A percentile compares a stretch with the other conserved stretches of the same genome.
Evolutionary conservation across 2,797 vertebrate genomes (phyloP).

Genomic region (Apodemus agrarius): DNA sequence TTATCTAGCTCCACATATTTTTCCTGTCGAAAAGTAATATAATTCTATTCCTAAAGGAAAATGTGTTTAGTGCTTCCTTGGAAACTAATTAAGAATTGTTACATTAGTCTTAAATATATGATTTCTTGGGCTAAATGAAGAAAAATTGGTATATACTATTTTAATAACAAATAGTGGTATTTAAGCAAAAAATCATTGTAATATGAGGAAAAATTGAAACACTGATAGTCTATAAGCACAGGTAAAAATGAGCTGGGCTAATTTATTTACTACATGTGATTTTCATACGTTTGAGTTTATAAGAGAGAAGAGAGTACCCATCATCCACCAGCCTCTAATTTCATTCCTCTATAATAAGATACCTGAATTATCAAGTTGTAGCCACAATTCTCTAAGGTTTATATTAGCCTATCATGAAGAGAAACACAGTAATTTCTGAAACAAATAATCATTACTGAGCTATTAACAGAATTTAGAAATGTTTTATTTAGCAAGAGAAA

Average conservation of each 20-base stretch:
- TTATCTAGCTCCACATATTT: constrained; percentile 57
- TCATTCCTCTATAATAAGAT: neutral
- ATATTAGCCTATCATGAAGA: neutral
- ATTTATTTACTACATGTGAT: neutral
- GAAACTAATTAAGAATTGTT: constrained; percentile 60
- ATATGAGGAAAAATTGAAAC: neutral
- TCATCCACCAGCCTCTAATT: neutral
- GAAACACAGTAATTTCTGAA: constrained; percentile 23
- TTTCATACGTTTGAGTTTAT: constrained; percentile 13
- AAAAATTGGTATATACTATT: constrained; percentile 15
- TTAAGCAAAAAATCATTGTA: neutral
- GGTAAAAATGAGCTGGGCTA: neutral
- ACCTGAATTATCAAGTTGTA: neutral
- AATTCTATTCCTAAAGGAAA: constrained; percentile 54
- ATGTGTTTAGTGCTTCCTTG: constrained; percentile 45
- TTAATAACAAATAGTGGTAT: neutral
- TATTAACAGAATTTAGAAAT: constrained; percentile 25
- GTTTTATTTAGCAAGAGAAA: constrained; percentile 30
- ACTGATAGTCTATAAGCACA: neutral
- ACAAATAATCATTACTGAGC: constrained; percentile 17
- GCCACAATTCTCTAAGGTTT: neutral
- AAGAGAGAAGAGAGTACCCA: neutral
- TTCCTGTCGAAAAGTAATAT: constrained; percentile 58
- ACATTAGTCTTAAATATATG: constrained; percentile 19
- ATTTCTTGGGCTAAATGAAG: constrained; percentile 33